phyloP scores from a whole-genome alignment of 2,888 invertebrate species.

The Protonemura montana region DNA sequence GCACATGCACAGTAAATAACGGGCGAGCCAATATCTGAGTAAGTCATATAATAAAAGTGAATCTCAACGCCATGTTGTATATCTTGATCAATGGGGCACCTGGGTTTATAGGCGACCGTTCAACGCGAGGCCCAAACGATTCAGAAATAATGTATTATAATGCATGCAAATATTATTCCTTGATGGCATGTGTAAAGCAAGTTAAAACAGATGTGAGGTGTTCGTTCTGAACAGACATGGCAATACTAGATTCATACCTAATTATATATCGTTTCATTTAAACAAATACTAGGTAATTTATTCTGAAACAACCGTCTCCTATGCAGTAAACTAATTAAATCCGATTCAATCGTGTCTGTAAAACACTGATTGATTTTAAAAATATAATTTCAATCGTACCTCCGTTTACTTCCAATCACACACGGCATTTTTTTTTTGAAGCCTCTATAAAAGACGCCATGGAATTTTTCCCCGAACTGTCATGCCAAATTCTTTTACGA shows the following conservation, averaged over 20 bases:
- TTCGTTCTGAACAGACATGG: not conserved
- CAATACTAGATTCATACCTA: not conserved
- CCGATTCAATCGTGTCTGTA: too few relatives aligned
- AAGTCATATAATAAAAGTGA: too few relatives aligned
- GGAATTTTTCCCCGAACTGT: not conserved
- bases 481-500: constrained; percentile 20
- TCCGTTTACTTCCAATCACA: not conserved
- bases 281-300: not conserved
- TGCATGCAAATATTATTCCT: constrained; percentile 23
- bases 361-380: not conserved
- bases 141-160: constrained; percentile 25
- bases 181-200: not conserved
- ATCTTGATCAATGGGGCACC: constrained; percentile 7
- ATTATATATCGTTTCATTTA: not conserved
- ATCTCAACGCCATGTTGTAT: not conserved
- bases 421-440: not conserved
- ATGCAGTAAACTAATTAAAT: too few relatives aligned
- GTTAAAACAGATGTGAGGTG: constrained; percentile 15
- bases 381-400: too few relatives aligned
- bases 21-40: not conserved
- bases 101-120: constrained; percentile 21
- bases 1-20: not conserved
- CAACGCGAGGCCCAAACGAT: not conserved
- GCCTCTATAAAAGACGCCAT: not conserved
- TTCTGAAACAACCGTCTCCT: not conserved